Conservation (phyloP, 1,140 invertebrate genomes). For the Drosophila melanogaster region DNA sequence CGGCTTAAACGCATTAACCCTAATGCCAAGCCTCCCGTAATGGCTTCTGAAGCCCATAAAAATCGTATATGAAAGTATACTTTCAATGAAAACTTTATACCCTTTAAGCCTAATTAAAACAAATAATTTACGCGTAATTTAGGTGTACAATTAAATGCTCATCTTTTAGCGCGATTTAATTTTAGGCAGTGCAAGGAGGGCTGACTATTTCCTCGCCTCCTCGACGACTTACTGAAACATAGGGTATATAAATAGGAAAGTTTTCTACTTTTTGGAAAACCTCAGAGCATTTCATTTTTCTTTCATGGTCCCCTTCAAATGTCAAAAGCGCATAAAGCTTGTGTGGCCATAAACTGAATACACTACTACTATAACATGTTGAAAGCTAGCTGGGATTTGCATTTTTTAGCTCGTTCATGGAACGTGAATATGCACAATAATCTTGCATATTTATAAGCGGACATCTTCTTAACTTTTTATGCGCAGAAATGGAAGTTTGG, state of each 20-base stretch:
- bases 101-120: constrained; percentile 42
- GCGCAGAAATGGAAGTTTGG: not conserved
- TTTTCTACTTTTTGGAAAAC: constrained; percentile 23
- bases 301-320: constrained; percentile 46
- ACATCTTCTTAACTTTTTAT: not conserved
- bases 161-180: not conserved
- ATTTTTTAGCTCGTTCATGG: constrained; percentile 7
- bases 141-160: not conserved
- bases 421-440: constrained; percentile 12
- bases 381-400: constrained; percentile 4
- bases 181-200: not conserved
- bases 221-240: not conserved
- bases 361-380: constrained; percentile 12
- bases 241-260: constrained; percentile 15
- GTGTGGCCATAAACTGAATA: constrained; percentile 39
- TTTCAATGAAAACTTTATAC: constrained; percentile 17
- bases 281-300: constrained; percentile 17
- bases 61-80: constrained; percentile 4
- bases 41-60: constrained; percentile 26
- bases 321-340: constrained; percentile 62
- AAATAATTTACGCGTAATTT: not conserved
- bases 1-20: constrained; percentile 68
- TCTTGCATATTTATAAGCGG: constrained; percentile 9
- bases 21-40: constrained; percentile 60
- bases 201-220: not conserved